Percentiles rank a stretch among this genome's conserved stretches.
These are phyloP conservation scores for Intellagama lesueurii DNA, from an alignment of 2,797 vertebrate genomes.

Conservation along the genomic window DNA sequence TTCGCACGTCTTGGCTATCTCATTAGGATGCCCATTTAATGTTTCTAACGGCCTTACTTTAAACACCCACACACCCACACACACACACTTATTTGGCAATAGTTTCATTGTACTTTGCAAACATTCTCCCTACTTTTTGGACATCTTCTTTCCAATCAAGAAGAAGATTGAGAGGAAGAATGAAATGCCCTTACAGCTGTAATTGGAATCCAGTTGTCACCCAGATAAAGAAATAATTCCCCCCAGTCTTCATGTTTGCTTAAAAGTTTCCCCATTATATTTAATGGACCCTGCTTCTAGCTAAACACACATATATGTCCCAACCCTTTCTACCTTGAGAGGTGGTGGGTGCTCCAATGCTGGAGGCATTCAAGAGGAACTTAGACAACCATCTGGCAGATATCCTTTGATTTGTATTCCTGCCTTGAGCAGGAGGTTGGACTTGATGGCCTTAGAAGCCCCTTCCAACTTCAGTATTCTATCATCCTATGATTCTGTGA, in stretches of 20 bases:
- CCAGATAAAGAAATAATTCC: not conserved
- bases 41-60: slow-evolving; percentile 80
- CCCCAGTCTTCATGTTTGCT: not conserved
- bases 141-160: slow-evolving; percentile 50
- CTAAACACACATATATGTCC: not conserved
- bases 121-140: slow-evolving; percentile 59
- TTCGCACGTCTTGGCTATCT: slow-evolving; percentile 84
- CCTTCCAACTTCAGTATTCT: too few species aligned
- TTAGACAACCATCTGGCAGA: too few species aligned
- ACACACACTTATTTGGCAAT: slow-evolving; percentile 65
- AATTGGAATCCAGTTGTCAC: not conserved
- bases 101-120: slow-evolving; percentile 61
- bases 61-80: slow-evolving; percentile 8
- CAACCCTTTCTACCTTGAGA: too few species aligned
- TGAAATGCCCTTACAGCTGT: not conserved
- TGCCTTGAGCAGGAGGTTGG: too few species aligned
- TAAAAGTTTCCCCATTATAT: not conserved
- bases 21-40: slow-evolving; percentile 86
- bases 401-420: too few species aligned
- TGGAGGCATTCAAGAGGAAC: too few species aligned
- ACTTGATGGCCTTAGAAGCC: too few species aligned
- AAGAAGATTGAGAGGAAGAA: slow-evolving; percentile 45
- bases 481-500: too few species aligned
- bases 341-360: too few species aligned
- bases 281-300: not conserved